These are phyloP conservation scores for Tarsius wallacei DNA, from an alignment of 2,797 vertebrate genomes.

Conservation along the genomic window DNA sequence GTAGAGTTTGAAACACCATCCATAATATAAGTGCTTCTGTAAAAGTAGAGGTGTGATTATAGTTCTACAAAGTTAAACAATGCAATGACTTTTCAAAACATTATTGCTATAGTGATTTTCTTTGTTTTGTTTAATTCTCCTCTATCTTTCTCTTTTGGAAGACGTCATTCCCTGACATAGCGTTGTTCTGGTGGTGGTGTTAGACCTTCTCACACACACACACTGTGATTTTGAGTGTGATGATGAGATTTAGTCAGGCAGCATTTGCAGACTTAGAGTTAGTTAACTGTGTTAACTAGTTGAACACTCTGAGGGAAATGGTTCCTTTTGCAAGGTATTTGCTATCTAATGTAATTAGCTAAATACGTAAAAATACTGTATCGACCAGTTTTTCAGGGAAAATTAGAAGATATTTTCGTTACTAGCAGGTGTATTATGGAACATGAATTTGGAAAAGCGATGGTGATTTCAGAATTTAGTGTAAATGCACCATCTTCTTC, in stretches of 20 bases:
- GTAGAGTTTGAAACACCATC: neutral
- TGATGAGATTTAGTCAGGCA: neutral
- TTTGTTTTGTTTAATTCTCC: slow-evolving; percentile 2
- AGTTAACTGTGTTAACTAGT: neutral
- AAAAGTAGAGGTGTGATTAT: slow-evolving; percentile 6
- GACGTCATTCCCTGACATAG: neutral
- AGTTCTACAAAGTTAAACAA: slow-evolving; percentile 37
- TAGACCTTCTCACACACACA: neutral
- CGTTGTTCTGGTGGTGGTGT: neutral
- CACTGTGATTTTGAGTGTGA: slow-evolving; percentile 3
- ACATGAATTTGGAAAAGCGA: slow-evolving; percentile 46
- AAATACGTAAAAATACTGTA: neutral
- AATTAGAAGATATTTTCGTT: slow-evolving; percentile 11
- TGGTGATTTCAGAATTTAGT: slow-evolving; percentile 1
- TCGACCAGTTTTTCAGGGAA: slow-evolving; percentile 19
- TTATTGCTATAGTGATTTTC: neutral
- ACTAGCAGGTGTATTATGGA: neutral
- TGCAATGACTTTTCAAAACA: slow-evolving; percentile 53
- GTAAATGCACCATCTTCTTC: neutral
- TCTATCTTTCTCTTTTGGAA: slow-evolving; percentile 32
- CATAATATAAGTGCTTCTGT: slow-evolving; percentile 1
- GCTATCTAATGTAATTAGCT: neutral
- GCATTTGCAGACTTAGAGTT: neutral
- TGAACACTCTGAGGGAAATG: neutral
- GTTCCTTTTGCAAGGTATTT: slow-evolving; percentile 45